Base-by-base conservation (phyloP, 2,797 vertebrate genomes). In the Megalops cyprinoides region DNA sequence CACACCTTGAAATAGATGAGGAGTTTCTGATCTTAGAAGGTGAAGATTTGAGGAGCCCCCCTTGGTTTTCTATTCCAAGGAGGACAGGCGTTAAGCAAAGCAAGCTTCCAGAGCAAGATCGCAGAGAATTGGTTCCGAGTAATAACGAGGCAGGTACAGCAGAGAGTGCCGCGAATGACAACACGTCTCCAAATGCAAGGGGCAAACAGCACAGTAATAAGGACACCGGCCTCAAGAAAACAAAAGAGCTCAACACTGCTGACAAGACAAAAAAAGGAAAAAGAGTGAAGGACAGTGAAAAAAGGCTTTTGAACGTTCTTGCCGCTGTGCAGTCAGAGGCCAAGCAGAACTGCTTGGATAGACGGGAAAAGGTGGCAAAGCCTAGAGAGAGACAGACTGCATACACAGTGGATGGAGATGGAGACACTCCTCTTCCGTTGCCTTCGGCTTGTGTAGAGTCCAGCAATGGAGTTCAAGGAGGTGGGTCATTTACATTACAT, bases 21-120 rank as follows among this genome's bases (percentile, higher is more conserved):
- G 90, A 94, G 39, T 95, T 95, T 82, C 69, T 91, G 51, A 93
- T 95, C 79, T 46, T 95, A 81, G 94, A 95, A 8, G 92, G 95
- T 1, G 90, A 92, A 12, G 1, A 75, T 48, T 23, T 28, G 23
- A 39, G 28, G 62, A 44, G 44, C 3, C 88, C 91, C 5, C 1
- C 88, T 79, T 78, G 76, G 73, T 81, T 95, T 85, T 85, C 86
- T 28, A 91, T 95, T 74, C 90, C 90, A 9, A 89, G 51, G 42
- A 94, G 0, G 10, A 7, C 39, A 78, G 28, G 46, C 69, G 25
- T 14, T 79, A 83, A 81, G 75, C 20, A 10, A 62, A 75, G 39
- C 23, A 46, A 75, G 34, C 53, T 10, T 20, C 5, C 20, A 31
- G 18, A 10, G 18, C 18, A 71, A 44, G 37, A 44, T 3, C 4